A percentile compares a stretch with the other conserved stretches of the same genome.
phyloP scores from a whole-genome alignment of 2,797 vertebrate species.

The Anomalospiza imberbis region DNA sequence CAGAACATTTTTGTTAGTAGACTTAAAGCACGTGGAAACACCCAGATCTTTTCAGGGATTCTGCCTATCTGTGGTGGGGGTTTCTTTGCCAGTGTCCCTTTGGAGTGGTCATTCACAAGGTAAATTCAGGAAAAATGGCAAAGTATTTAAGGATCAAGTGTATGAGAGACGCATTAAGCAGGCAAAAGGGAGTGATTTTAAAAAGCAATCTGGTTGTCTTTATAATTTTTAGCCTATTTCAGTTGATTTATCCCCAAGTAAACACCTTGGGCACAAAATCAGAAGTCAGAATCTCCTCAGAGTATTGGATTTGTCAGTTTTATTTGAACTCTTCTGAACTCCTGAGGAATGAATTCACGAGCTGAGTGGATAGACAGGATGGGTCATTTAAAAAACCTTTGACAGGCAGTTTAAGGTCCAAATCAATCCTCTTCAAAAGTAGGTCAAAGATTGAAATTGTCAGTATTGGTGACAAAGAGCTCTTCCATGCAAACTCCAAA shows the following conservation, averaged over 20 bases:
- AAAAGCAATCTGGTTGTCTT: background rate
- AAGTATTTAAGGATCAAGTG: background rate
- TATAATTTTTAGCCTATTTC: background rate
- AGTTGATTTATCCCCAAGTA: background rate
- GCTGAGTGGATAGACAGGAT: background rate
- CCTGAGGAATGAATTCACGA: slow-evolving; percentile 4
- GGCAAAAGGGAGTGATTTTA: background rate
- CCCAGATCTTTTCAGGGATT: background rate
- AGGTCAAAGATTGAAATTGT: slow-evolving; percentile 14
- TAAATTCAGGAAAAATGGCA: background rate
- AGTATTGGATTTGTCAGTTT: slow-evolving; percentile 35
- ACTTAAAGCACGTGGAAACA: background rate
- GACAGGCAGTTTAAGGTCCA: slow-evolving; percentile 7
- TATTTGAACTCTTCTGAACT: slow-evolving; percentile 40
- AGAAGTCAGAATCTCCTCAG: background rate
- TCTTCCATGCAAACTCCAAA: background rate
- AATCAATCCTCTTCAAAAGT: slow-evolving; percentile 19
- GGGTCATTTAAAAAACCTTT: slow-evolving; percentile 1
- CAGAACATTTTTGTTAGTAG: background rate
- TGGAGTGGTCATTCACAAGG: background rate
- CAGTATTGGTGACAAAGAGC: background rate
- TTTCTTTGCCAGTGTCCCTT: background rate
- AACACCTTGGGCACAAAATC: slow-evolving; percentile 24
- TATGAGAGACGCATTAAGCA: background rate
- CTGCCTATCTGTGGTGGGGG: background rate